Base-by-base conservation (phyloP, 2,113 vertebrate species). In the Pachycephala philippinensis region DNA sequence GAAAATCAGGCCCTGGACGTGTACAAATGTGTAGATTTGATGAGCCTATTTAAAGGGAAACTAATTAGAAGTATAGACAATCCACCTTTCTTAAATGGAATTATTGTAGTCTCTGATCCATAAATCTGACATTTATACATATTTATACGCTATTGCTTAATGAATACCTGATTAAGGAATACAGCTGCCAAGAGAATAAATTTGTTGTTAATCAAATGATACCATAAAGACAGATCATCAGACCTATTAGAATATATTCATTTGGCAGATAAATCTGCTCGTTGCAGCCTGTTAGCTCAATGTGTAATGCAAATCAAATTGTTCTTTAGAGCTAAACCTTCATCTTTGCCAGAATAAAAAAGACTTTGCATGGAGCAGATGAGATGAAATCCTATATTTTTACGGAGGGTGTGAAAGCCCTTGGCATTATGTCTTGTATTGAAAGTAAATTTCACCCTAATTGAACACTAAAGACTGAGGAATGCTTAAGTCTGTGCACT, bases 151-250 rank as follows among this genome's bases (percentile, higher is more conserved):
- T 96, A 88, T 93, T 97, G 95, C 95, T 95, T 96, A 95, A 95
- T 97, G 97, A 98, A 97, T 97, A 96, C 90, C 96, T 98, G 97
- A 98, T 98, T 97, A 97, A 97, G 93, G 96, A 96, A 97, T 96
- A 95, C 97, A 97, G 97, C 97, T 98, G 97, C 96, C 96, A 97
- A 97, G 96, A 56, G 97, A 97, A 98, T 97, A 94, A 94, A 98
- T 97, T 97, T 97, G 95, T 97, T 82, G 96, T 97, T 98, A 98
- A 97, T 97, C 96, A 97, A 98, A 97, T 93, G 93, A 94, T 72
- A 78, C 92, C 82, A 96, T 96, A 97, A 98, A 97, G 95, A 96
- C 93, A 96, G 95, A 97, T 97, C 97, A 97, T 97, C 96, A 97
- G 90, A 72, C 95, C 97, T 98, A 97, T 97, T 98, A 96, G 94